Evolutionary conservation across 2,797 vertebrate genomes (phyloP).

Genomic region (Acrocephalus scirpaceus): DNA sequence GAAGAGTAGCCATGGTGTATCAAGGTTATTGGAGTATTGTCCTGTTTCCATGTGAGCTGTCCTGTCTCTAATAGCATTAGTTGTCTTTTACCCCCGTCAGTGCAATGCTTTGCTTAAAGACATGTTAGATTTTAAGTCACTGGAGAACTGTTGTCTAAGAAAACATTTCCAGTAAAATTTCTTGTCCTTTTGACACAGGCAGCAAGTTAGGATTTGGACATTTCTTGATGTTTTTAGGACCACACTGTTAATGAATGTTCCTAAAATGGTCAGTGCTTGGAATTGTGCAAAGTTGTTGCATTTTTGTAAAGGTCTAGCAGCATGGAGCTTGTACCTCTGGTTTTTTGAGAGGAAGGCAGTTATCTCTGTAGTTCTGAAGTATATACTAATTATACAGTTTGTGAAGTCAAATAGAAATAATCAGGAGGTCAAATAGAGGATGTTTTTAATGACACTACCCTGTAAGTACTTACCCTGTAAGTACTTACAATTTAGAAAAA

Average conservation of each 20-base stretch:
- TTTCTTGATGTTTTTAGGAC: neutral
- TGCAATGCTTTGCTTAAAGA: neutral
- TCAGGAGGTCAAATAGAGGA: neutral
- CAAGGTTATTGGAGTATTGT: neutral
- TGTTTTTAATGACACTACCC: neutral
- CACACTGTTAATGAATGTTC: neutral
- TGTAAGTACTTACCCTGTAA: neutral
- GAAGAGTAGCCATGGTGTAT: neutral
- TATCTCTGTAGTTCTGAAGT: neutral
- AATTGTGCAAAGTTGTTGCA: neutral
- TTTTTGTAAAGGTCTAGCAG: neutral
- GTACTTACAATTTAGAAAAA: neutral
- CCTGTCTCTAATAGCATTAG: neutral
- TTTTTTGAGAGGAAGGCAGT: neutral
- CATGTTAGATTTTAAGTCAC: neutral
- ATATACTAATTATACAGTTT: neutral
- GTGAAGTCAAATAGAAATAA: neutral
- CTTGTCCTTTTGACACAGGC: neutral
- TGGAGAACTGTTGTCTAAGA: neutral
- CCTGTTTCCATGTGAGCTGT: neutral
- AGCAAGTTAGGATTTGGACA: neutral
- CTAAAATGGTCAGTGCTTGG: neutral
- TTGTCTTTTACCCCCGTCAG: neutral
- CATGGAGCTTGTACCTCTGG: neutral
- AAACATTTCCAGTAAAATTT: neutral